These are phyloP conservation scores for Aphelinus certus DNA, from an alignment of 1,140 invertebrate genomes.

Conservation along the genomic window DNA sequence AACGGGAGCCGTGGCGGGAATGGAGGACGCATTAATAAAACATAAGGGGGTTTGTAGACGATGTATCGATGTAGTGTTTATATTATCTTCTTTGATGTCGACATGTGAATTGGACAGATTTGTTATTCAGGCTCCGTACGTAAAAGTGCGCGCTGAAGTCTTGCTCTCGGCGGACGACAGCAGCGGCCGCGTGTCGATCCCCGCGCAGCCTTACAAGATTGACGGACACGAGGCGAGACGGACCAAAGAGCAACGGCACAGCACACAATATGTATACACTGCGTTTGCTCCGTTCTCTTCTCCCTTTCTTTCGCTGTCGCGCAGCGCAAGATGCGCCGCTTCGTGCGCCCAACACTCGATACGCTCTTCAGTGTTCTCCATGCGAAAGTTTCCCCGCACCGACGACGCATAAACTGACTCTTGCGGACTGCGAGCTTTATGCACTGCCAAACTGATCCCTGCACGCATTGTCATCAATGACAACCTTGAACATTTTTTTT, in stretches of 20 bases:
- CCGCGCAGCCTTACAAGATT: slow-evolving; percentile 48
- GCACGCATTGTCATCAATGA: too few species aligned
- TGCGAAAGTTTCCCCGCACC: too few species aligned
- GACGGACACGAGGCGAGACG: slow-evolving; percentile 51
- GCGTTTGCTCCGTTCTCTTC: too few species aligned
- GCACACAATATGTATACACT: not conserved
- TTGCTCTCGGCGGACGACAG: slow-evolving; percentile 58
- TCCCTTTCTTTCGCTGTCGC: too few species aligned
- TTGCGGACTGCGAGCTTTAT: too few species aligned
- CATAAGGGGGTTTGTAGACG: slow-evolving; percentile 61
- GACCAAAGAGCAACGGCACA: slow-evolving; percentile 45
- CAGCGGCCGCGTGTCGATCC: slow-evolving; percentile 31
- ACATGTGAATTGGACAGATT: slow-evolving; percentile 69
- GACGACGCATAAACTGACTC: too few species aligned
- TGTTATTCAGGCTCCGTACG: slow-evolving; percentile 67
- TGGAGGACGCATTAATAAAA: slow-evolving; percentile 63
- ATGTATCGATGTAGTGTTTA: slow-evolving; percentile 68
- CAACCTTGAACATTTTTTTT: too few species aligned
- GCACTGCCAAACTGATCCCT: too few species aligned
- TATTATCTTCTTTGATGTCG: slow-evolving; percentile 69
- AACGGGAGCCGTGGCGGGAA: slow-evolving; percentile 31
- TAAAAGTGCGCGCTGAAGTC: slow-evolving; percentile 65
- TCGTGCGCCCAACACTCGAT: too few species aligned
- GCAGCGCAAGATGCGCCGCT: too few species aligned
- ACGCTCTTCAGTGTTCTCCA: too few species aligned